A percentile compares a stretch with the other conserved stretches of the same genome.
Evolutionary conservation across 2,113 vertebrate species (phyloP).

Genomic region (Chaenocephalus aceratus): DNA sequence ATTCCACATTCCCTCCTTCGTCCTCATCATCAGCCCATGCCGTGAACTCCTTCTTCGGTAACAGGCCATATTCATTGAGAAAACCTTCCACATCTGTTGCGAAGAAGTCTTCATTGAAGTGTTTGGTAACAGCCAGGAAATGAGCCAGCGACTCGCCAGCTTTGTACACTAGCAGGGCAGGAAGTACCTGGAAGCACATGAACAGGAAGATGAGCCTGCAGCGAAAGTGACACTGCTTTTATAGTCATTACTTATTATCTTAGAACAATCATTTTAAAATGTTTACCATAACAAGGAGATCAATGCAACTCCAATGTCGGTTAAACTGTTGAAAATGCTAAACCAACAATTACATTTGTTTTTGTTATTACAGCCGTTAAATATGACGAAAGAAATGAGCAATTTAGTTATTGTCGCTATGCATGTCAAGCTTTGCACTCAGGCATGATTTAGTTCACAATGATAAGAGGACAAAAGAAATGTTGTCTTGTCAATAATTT

Average conservation of each 20-base stretch:
- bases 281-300: neutral
- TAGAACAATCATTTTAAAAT: neutral
- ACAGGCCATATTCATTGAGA: constrained; percentile 92
- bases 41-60: constrained; percentile 88
- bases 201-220: neutral
- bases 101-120: constrained; percentile 91
- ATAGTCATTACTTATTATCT: neutral
- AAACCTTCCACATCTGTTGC: constrained; percentile 92
- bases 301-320: neutral
- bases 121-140: constrained; percentile 90
- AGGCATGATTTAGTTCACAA: neutral
- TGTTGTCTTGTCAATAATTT: neutral
- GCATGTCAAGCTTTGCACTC: neutral
- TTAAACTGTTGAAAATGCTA: neutral
- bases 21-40: constrained; percentile 78
- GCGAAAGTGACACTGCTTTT: neutral
- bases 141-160: constrained; percentile 93
- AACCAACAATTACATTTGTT: neutral
- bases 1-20: constrained; percentile 83
- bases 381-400: too few species aligned
- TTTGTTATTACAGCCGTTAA: too few species aligned
- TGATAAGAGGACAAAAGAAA: neutral
- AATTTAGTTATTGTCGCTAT: neutral
- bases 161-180: constrained; percentile 92
- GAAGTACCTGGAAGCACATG: constrained; percentile 85